A percentile compares a stretch with the other conserved stretches of the same genome.
These are phyloP conservation scores for Naso thynnoides DNA, from an alignment of 2,797 vertebrate genomes.

Conservation along the genomic window DNA sequence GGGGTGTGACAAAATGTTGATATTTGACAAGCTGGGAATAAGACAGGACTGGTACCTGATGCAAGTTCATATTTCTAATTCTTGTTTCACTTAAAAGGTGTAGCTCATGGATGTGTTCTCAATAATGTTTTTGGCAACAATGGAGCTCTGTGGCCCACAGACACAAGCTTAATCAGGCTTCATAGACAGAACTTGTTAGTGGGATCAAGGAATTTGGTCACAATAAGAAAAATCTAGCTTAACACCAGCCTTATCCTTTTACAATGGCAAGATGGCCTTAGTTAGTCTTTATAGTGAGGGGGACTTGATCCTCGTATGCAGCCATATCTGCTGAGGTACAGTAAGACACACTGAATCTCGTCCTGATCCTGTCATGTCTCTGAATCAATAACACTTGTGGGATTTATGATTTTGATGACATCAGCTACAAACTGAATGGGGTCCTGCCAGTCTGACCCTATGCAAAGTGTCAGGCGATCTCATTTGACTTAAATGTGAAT, in stretches of 20 bases:
- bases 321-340: constrained; percentile 33
- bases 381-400: not conserved
- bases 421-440: constrained; percentile 21
- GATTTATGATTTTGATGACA: constrained; percentile 2
- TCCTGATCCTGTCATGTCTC: not conserved
- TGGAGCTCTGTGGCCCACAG: not conserved
- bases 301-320: not conserved
- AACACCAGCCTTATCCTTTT: constrained; percentile 19
- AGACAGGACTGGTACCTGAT: too few species aligned
- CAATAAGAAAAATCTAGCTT: not conserved
- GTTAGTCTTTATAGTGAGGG: constrained; percentile 12
- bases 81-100: not conserved
- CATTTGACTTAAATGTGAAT: constrained; percentile 67
- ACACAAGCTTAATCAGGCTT: not conserved
- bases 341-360: constrained; percentile 2
- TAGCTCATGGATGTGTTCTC: not conserved
- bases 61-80: not conserved
- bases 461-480: constrained; percentile 52
- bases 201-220: not conserved
- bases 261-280: constrained; percentile 14
- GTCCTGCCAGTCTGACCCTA: constrained; percentile 52
- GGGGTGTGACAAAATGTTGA: too few species aligned
- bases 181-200: not conserved
- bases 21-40: too few species aligned
- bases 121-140: not conserved